phyloP scores from a whole-genome alignment of 1,140 invertebrate species.

The Drosophila teissieri region DNA sequence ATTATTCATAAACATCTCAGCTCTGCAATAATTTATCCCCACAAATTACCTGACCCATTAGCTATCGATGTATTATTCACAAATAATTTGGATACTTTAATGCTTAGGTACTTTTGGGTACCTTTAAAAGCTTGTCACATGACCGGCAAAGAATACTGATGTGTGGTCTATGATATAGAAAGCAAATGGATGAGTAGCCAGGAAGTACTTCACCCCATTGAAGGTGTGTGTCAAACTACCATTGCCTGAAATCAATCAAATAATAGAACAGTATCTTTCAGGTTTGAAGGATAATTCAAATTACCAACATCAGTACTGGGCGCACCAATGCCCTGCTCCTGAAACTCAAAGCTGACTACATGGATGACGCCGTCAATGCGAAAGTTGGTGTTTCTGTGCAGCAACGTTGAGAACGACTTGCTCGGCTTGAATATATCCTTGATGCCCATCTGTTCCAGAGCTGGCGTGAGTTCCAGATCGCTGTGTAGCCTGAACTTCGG shows the following conservation, averaged over 20 bases:
- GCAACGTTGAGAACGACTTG: neutral
- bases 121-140: neutral
- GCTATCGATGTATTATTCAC: no score
- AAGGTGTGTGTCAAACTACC: neutral
- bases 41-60: neutral
- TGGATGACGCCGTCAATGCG: neutral
- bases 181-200: neutral
- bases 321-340: neutral
- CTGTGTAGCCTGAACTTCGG: neutral
- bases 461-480: neutral
- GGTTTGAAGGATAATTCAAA: neutral
- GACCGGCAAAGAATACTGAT: neutral
- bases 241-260: neutral
- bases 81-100: no score
- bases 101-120: no score
- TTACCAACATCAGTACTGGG: neutral
- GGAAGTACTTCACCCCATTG: neutral
- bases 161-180: neutral
- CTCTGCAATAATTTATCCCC: neutral
- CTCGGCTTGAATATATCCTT: neutral
- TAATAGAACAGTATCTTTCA: neutral
- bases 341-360: neutral
- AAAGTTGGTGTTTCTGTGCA: neutral
- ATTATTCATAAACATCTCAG: constrained; percentile 10
- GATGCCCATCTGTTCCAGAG: neutral